Evolutionary conservation across 2,113 vertebrate genomes (phyloP).

Genomic region (Calonectris borealis): DNA sequence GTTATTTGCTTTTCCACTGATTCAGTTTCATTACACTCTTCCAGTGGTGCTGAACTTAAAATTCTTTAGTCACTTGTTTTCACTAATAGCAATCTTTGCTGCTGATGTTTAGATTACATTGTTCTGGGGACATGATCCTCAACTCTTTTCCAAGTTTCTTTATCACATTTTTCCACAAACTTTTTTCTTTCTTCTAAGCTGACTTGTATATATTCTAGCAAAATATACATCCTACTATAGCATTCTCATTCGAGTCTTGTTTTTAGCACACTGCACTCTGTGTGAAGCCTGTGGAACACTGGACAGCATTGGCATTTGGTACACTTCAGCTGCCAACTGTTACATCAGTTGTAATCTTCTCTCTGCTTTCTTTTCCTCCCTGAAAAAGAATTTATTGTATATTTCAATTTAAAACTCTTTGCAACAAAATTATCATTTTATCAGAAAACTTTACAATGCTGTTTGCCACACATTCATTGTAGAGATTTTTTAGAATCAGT

Average conservation of each 20-base stretch:
- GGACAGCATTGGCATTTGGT: background rate
- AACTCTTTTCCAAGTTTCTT: background rate
- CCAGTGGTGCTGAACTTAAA: background rate
- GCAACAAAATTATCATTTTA: background rate
- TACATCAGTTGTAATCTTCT: background rate
- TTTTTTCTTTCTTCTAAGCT: background rate
- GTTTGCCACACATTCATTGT: background rate
- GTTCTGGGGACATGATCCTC: background rate
- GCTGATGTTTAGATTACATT: background rate
- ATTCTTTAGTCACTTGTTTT: background rate
- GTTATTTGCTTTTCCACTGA: conserved; percentile 21
- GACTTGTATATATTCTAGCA: background rate
- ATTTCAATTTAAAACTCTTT: background rate
- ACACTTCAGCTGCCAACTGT: background rate
- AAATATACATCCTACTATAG: background rate
- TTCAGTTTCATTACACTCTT: background rate
- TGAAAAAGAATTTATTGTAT: background rate
- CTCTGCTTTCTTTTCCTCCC: background rate
- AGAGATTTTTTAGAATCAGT: background rate
- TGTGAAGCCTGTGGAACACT: background rate
- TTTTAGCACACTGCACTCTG: background rate
- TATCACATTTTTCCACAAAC: background rate
- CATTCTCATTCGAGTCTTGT: background rate
- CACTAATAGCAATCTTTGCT: background rate
- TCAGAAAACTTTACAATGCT: background rate